Conservation (phyloP, 2,888 invertebrate genomes). For the Drosophila rellima region DNA sequence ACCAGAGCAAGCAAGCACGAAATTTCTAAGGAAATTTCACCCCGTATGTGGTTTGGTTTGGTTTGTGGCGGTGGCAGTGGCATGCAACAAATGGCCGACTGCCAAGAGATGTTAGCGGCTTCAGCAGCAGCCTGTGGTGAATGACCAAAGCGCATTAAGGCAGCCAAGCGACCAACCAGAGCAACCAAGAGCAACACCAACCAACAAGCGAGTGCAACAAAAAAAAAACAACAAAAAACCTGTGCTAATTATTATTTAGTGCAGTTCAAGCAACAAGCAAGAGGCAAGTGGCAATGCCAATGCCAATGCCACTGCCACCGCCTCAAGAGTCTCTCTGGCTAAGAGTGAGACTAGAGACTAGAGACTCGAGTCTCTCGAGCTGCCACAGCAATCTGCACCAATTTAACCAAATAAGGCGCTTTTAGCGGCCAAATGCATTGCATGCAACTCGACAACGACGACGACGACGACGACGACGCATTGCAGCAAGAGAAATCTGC, state of each 20-base stretch:
- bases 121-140: constrained; percentile 59
- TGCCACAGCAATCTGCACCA: constrained; percentile 79
- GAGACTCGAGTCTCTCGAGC: constrained; percentile 27
- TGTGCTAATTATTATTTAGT: constrained; percentile 84
- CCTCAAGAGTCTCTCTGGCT: constrained; percentile 13
- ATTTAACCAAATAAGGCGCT: constrained; percentile 83
- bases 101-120: constrained; percentile 48
- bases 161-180: constrained; percentile 72
- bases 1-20: constrained; percentile 83
- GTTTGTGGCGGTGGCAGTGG: constrained; percentile 17
- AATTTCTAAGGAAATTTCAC: constrained; percentile 83
- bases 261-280: constrained; percentile 57
- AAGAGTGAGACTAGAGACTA: constrained; percentile 1
- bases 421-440: constrained; percentile 81
- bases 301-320: constrained; percentile 28
- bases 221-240: constrained; percentile 64
- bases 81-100: constrained; percentile 68
- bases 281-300: constrained; percentile 10
- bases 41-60: constrained; percentile 57
- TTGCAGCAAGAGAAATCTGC: constrained; percentile 64
- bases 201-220: constrained; percentile 42
- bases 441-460: constrained; percentile 69
- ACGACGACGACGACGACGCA: constrained; percentile 31
- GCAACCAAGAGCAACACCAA: constrained; percentile 32
- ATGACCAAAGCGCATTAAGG: constrained; percentile 82